These are phyloP conservation scores for Microcebus ravelobensis DNA, from an alignment of 2,113 vertebrate species.

Conservation along the genomic window DNA sequence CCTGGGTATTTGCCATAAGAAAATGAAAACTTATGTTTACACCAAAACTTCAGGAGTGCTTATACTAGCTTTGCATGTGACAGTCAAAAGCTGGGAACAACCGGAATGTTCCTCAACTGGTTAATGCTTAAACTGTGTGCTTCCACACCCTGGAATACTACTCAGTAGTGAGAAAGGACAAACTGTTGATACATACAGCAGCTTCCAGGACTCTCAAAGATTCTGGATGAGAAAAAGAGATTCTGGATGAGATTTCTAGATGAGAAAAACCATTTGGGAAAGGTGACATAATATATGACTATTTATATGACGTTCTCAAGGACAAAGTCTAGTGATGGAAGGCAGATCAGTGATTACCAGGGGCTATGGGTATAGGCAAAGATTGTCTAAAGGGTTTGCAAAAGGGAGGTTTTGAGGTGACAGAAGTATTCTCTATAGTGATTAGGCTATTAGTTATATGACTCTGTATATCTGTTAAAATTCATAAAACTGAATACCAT, in stretches of 20 bases:
- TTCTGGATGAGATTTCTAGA: background rate
- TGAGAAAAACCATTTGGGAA: background rate
- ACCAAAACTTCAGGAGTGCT: background rate
- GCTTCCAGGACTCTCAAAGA: background rate
- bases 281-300: too few species aligned
- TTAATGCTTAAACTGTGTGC: background rate
- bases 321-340: background rate
- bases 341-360: background rate
- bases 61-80: background rate
- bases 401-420: accelerated
- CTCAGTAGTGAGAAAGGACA: background rate
- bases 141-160: background rate
- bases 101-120: background rate
- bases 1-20: background rate
- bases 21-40: background rate
- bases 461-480: background rate
- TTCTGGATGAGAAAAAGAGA: background rate
- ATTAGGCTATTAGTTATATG: background rate
- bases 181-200: background rate
- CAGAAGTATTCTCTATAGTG: background rate
- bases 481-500: background rate
- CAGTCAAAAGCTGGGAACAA: background rate
- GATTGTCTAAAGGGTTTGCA: background rate
- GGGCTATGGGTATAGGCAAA: accelerated
- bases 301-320: background rate